A percentile compares a stretch with the other conserved stretches of the same genome.
phyloP scores from a whole-genome alignment of 2,797 vertebrate species.

The Coccyzus lansbergi region DNA sequence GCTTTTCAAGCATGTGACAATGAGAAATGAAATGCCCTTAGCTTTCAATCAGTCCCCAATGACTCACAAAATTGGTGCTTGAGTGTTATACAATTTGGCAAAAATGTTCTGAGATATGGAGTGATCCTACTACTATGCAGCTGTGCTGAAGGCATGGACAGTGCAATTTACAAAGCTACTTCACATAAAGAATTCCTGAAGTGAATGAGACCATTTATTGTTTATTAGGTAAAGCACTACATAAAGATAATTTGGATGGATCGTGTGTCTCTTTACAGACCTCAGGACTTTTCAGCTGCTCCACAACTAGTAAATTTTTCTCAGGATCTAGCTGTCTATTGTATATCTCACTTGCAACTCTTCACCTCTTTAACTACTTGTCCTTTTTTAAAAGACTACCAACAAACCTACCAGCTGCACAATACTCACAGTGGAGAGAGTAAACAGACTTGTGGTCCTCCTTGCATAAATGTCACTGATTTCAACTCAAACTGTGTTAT shows the following conservation, averaged over 20 bases:
- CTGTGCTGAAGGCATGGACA: neutral
- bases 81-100: neutral
- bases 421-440: neutral
- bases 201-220: neutral
- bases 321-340: neutral
- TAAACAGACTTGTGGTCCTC: neutral
- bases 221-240: neutral
- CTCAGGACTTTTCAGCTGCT: neutral
- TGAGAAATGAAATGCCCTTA: neutral
- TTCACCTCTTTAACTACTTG: neutral
- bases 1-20: neutral
- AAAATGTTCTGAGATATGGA: neutral
- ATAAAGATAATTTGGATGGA: neutral
- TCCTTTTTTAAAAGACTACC: neutral
- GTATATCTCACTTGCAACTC: neutral
- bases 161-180: neutral
- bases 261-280: neutral
- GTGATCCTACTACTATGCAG: neutral
- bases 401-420: neutral
- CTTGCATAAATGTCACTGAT: neutral
- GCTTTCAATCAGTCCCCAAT: neutral
- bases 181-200: neutral
- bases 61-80: neutral
- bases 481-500: neutral
- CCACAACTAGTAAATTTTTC: neutral